Percentiles rank a stretch among this genome's conserved stretches.
These are phyloP conservation scores for Numenius phaeopus DNA, from an alignment of 2,797 vertebrate species.

Conservation along the genomic window DNA sequence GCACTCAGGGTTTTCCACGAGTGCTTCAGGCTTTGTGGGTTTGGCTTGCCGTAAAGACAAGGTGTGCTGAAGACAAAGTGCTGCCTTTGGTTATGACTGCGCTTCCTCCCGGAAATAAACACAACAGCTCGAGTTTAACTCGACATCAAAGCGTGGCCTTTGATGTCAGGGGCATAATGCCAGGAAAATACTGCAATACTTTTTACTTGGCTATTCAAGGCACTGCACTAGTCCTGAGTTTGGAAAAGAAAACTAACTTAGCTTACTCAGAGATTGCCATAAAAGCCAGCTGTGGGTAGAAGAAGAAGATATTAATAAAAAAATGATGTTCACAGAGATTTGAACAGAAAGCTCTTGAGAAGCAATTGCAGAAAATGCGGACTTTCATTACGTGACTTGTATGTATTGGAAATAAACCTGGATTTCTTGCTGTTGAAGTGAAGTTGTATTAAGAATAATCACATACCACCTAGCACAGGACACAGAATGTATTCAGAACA, in stretches of 20 bases:
- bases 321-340: neutral
- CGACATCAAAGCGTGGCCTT: slow-evolving; percentile 30
- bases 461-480: neutral
- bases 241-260: neutral
- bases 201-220: neutral
- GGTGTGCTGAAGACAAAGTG: slow-evolving; percentile 40
- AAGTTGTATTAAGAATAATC: neutral
- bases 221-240: neutral
- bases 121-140: neutral
- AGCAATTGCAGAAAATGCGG: neutral
- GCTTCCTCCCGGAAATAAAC: slow-evolving; percentile 66
- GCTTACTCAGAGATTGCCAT: neutral
- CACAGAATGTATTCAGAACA: neutral
- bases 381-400: neutral
- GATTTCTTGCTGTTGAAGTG: neutral
- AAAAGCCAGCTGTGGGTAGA: neutral
- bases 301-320: neutral
- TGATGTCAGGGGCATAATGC: slow-evolving; percentile 27
- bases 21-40: neutral
- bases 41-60: slow-evolving; percentile 17
- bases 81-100: slow-evolving; percentile 12
- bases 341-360: neutral
- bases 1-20: neutral
- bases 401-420: neutral
- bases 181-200: slow-evolving; percentile 48